These are phyloP conservation scores for Meliscaeva auricollis DNA, from an alignment of 2,888 invertebrate species.

Conservation along the genomic window DNA sequence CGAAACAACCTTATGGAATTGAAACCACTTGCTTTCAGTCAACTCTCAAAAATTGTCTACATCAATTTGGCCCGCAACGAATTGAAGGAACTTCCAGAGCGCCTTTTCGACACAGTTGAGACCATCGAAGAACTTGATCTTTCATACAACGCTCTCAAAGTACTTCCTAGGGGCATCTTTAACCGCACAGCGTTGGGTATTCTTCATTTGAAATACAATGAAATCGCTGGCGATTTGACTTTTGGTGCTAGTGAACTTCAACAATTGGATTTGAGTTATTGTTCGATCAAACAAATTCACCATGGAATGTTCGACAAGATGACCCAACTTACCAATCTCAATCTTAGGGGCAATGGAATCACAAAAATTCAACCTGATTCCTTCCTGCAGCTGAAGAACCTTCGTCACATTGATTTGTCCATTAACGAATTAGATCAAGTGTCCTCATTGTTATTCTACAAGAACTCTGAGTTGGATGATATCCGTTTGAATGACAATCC, in stretches of 20 bases:
- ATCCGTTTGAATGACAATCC: constrained; percentile 90
- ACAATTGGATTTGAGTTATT: constrained; percentile 89
- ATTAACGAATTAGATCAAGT: constrained; percentile 89
- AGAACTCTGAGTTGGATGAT: constrained; percentile 88
- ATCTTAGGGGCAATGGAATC: constrained; percentile 89
- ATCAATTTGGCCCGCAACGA: constrained; percentile 89
- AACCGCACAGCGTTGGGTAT: constrained; percentile 88
- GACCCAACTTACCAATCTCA: constrained; percentile 87
- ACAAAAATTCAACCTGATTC: constrained; percentile 88
- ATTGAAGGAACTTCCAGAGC: constrained; percentile 85
- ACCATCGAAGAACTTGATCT: constrained; percentile 90
- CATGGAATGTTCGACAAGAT: constrained; percentile 88
- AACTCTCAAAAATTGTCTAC: constrained; percentile 88
- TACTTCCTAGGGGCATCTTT: constrained; percentile 88
- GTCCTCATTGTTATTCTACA: constrained; percentile 88
- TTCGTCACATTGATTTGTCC: constrained; percentile 90
- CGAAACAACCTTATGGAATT: constrained; percentile 88
- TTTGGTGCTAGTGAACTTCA: constrained; percentile 87
- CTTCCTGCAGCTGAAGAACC: constrained; percentile 87
- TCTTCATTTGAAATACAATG: constrained; percentile 89
- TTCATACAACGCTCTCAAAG: constrained; percentile 88
- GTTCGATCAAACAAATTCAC: constrained; percentile 87
- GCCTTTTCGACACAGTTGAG: constrained; percentile 86
- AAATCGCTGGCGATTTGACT: constrained; percentile 87
- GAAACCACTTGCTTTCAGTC: constrained; percentile 87